These are phyloP conservation scores for Gambusia affinis DNA, from an alignment of 2,113 vertebrate genomes.

Conservation along the genomic window DNA sequence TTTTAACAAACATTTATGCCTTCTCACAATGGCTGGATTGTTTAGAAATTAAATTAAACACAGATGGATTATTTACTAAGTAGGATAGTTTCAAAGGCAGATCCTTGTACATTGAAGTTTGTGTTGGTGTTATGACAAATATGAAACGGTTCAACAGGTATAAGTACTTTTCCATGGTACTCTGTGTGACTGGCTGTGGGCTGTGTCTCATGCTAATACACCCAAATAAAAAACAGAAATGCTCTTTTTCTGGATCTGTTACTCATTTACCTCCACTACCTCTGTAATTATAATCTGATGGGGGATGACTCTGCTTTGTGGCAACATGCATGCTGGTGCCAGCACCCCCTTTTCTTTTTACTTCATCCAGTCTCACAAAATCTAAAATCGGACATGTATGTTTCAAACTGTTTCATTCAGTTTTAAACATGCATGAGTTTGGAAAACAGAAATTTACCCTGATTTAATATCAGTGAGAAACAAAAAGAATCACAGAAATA, in stretches of 20 bases:
- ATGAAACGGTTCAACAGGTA: too few species aligned
- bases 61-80: too few species aligned
- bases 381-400: not conserved
- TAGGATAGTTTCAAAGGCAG: too few species aligned
- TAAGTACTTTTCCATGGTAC: not conserved
- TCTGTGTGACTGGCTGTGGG: not conserved
- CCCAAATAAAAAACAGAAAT: slow-evolving; percentile 55
- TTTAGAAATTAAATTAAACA: too few species aligned
- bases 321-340: slow-evolving; percentile 30
- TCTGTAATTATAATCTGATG: slow-evolving; percentile 65
- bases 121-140: too few species aligned
- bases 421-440: slow-evolving; percentile 20
- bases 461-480: slow-evolving; percentile 28
- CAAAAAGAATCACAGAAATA: slow-evolving; percentile 16
- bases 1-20: too few species aligned
- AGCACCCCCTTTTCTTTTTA: slow-evolving; percentile 1
- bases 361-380: slow-evolving; percentile 12
- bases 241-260: slow-evolving; percentile 61
- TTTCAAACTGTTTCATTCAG: not conserved
- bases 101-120: too few species aligned
- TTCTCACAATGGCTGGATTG: too few species aligned
- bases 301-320: slow-evolving; percentile 41
- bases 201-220: slow-evolving; percentile 31
- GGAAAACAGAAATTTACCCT: slow-evolving; percentile 17
- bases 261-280: slow-evolving; percentile 34